Percentiles rank a stretch among this genome's conserved stretches.
Conservation (phyloP, 1,140 invertebrate genomes). For the Melanaphis sacchari region DNA sequence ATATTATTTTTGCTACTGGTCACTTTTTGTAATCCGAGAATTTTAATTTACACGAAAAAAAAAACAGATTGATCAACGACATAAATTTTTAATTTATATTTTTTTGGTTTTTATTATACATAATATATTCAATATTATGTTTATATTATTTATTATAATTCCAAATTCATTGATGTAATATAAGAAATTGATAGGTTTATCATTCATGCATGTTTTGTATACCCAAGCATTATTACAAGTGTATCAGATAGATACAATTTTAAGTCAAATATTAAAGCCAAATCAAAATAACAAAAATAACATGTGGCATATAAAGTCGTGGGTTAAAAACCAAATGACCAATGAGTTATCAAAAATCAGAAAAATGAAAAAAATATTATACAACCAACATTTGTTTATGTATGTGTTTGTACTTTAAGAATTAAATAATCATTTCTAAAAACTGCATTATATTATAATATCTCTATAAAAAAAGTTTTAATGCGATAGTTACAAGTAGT, state of each 20-base stretch:
- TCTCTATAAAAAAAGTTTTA: neutral
- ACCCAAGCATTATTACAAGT: neutral
- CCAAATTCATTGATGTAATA: neutral
- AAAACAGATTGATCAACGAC: neutral
- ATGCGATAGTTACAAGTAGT: no score
- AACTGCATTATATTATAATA: neutral
- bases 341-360: neutral
- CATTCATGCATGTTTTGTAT: neutral
- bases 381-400: no score
- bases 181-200: neutral
- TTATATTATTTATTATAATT: neutral
- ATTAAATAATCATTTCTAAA: neutral
- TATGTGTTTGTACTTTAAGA: neutral
- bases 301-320: no score
- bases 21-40: neutral
- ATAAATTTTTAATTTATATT: neutral
- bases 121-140: neutral
- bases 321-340: neutral
- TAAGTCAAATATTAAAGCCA: neutral
- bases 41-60: neutral
- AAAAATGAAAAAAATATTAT: neutral
- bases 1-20: neutral
- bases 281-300: neutral
- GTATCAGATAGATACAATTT: neutral
- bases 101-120: neutral